Conservation (phyloP, 37 sponge, comb jelly and placozoan genomes). For the Petrosia ficiformis region DNA sequence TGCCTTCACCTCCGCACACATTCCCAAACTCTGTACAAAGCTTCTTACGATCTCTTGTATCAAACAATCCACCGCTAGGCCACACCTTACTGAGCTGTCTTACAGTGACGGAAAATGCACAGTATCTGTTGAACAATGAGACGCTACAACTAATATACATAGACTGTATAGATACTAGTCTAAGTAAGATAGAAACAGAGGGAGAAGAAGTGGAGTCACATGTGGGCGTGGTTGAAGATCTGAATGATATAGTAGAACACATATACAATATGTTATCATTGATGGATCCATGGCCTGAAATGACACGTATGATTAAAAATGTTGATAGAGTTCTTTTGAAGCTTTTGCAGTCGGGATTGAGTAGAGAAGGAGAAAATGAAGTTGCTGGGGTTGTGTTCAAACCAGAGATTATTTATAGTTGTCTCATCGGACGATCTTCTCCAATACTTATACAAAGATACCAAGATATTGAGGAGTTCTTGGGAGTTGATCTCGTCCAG, state of each 20-base stretch:
- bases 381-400: slow-evolving; percentile 25
- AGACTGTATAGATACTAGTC: slow-evolving; percentile 39
- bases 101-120: slow-evolving; percentile 4
- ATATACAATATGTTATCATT: slow-evolving; percentile 57
- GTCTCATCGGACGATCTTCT: slow-evolving; percentile 63
- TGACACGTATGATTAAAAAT: slow-evolving; percentile 18
- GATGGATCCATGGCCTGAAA: slow-evolving; percentile 45
- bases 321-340: slow-evolving; percentile 50
- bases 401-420: slow-evolving; percentile 45
- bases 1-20: slow-evolving; percentile 5
- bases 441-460: slow-evolving; percentile 48
- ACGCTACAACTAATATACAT: slow-evolving; percentile 57
- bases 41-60: slow-evolving; percentile 46
- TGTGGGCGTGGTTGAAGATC: background rate
- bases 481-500: too few species aligned
- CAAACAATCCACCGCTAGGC: slow-evolving; percentile 41
- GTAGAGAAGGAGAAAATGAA: background rate
- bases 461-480: slow-evolving; percentile 70
- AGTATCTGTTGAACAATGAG: slow-evolving; percentile 45
- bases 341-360: slow-evolving; percentile 41
- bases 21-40: slow-evolving; percentile 28
- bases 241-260: slow-evolving; percentile 8
- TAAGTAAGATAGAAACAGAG: slow-evolving; percentile 18
- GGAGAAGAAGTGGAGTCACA: background rate
- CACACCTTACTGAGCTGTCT: slow-evolving; percentile 62